Conservation (phyloP, 2,113 vertebrate genomes). For the Delphinus delphis region DNA sequence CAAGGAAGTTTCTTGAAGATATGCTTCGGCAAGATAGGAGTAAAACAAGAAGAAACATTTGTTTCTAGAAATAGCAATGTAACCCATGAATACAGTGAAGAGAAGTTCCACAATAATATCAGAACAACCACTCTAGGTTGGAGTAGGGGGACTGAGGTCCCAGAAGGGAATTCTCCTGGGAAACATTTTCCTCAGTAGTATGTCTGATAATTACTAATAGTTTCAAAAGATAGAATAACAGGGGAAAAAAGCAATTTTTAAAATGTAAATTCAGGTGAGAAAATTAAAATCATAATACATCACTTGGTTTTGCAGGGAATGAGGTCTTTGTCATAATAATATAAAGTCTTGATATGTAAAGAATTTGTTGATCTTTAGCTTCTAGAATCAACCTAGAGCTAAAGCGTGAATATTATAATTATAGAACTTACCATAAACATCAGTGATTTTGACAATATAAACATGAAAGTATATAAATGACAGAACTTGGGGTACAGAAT, state of each 20-base stretch:
- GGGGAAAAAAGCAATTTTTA: neutral
- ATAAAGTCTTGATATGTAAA: neutral
- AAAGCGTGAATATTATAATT: neutral
- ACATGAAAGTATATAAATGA: neutral
- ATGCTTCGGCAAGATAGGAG: neutral
- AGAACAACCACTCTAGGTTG: neutral
- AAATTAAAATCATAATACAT: neutral
- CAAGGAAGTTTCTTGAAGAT: neutral
- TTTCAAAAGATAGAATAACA: neutral
- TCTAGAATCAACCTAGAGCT: neutral
- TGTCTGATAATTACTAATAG: neutral
- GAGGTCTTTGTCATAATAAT: neutral
- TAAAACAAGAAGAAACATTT: neutral
- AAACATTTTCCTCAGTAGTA: neutral
- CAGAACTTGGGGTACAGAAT: neutral
- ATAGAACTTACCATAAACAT: neutral
- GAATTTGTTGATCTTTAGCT: neutral
- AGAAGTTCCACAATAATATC: neutral
- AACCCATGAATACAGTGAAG: neutral
- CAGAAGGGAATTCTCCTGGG: neutral
- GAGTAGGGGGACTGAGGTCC: neutral
- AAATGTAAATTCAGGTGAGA: neutral
- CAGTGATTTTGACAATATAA: neutral
- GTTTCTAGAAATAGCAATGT: neutral
- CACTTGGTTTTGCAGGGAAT: neutral